phyloP scores from a whole-genome alignment of 30 jellyfish, hydroid and myxozoan species.

The Sanderia malayensis region DNA sequence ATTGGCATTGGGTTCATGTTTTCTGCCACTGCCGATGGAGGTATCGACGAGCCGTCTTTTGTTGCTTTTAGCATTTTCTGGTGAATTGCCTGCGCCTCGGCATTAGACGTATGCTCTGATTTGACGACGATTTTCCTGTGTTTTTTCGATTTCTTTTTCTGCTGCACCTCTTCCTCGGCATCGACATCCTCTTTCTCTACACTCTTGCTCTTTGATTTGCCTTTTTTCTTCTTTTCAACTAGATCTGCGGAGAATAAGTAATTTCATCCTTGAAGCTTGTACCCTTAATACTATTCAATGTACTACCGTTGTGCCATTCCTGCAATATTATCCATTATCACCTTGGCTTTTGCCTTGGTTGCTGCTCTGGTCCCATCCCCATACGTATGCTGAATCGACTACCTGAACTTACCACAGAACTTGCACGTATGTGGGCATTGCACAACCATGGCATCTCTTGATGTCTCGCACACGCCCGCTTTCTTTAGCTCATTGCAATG shows the following conservation, averaged over 20 bases:
- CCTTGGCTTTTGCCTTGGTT: slow-evolving; percentile 58
- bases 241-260: slow-evolving; percentile 28
- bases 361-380: slow-evolving; percentile 88
- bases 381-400: too few relatives aligned
- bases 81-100: slow-evolving; percentile 71
- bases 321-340: slow-evolving; percentile 55
- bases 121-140: slow-evolving; percentile 60
- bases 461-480: slow-evolving; percentile 92
- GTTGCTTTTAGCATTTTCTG: slow-evolving; percentile 81
- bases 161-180: slow-evolving; percentile 21
- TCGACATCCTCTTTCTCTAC: slow-evolving; percentile 4
- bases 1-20: slow-evolving; percentile 30
- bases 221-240: slow-evolving; percentile 43
- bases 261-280: too few relatives aligned
- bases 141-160: slow-evolving; percentile 50
- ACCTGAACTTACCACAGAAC: slow-evolving; percentile 81
- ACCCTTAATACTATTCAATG: too few relatives aligned
- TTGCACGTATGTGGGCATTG: slow-evolving; percentile 92
- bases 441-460: slow-evolving; percentile 95
- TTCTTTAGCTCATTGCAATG: slow-evolving; percentile 70
- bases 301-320: slow-evolving; percentile 64
- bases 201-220: background rate
- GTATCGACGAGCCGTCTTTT: slow-evolving; percentile 62
- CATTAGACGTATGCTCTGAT: slow-evolving; percentile 48
- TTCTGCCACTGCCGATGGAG: slow-evolving; percentile 56